Base-by-base conservation (phyloP, 2,888 invertebrate genomes). In the Aphrophora alni region DNA sequence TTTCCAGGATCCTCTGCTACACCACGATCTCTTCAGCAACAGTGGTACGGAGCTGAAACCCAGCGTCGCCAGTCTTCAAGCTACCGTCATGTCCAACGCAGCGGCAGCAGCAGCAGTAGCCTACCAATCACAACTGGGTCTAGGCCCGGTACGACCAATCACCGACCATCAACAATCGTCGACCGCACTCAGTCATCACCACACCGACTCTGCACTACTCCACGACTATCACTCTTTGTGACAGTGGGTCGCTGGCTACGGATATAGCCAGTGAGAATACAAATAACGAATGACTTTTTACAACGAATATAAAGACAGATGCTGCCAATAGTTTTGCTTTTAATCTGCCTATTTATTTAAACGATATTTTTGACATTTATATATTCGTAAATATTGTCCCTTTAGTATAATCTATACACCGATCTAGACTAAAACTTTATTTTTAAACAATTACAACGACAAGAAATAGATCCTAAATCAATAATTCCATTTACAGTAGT, bases 231-330 rank as follows among this genome's bases (percentile, higher is more conserved):
- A 87, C 84, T 85, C 85, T 80, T 87, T 87, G 86, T 87, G 87
- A 87, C 87, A 86, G 86, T 87, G 87, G 86, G 86, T 86, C 82
- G 85, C 86, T 85, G 86, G 86, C 85, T 87, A 86, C 85, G 84
- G 84, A 75, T 86, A 86, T 84, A 84, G 86, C 86, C 86, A 87
- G 85, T 86, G 84, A 85, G 81, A 70, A 75, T 59, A 1, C 25
- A 14, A 44, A 2, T 10, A 59, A n/a, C n/a, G 59, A 59, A n/a
- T 12, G 21, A 59, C 44, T 44, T 44, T n/a, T n/a, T 44, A 21
- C 21, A 59, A 59, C 59, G 59, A 59, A 59, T 59, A 59, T n/a
- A 21, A 21, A 59, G 59, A 59, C 59, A 33, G 59, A 59, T 59
- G 59, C 59, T 59, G 59, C 59, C 59, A 21, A 59, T 59, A 59